Conservation (phyloP, 2,888 invertebrate genomes). For the Calephelis perditalis region DNA sequence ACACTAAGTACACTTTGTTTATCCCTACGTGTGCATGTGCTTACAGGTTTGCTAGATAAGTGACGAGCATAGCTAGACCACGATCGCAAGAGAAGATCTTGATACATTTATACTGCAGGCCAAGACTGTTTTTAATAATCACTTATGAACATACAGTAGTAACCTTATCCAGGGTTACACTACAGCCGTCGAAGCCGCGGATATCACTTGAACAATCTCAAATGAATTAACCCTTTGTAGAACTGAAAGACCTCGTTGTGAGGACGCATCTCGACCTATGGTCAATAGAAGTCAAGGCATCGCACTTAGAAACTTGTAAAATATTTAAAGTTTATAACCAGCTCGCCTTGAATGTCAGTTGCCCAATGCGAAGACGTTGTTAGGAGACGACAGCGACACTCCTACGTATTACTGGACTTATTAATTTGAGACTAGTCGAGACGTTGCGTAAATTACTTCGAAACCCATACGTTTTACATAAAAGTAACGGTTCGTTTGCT, state of each 20-base stretch:
- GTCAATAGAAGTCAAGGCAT: constrained; percentile 44
- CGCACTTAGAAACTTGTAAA: constrained; percentile 51
- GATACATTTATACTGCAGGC: too few species aligned
- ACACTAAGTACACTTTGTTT: too few species aligned
- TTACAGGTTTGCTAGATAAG: too few species aligned
- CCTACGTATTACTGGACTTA: constrained; percentile 41
- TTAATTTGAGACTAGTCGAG: constrained; percentile 47
- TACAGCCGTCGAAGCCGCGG: too few species aligned
- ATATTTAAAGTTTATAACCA: constrained; percentile 60
- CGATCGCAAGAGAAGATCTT: too few species aligned
- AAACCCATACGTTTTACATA: constrained; percentile 10
- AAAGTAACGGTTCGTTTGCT: constrained; percentile 1
- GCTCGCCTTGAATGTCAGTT: constrained; percentile 62
- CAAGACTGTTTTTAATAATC: too few species aligned
- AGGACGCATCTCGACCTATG: constrained; percentile 39
- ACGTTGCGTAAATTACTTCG: constrained; percentile 33
- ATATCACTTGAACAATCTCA: too few species aligned
- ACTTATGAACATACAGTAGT: too few species aligned
- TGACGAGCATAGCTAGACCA: too few species aligned
- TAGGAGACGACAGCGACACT: constrained; percentile 41
- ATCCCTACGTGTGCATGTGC: too few species aligned
- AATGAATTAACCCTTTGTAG: constrained; percentile 12
- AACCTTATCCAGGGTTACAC: too few species aligned
- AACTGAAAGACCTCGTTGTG: constrained; percentile 40
- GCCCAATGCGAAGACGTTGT: constrained; percentile 60